phyloP scores from a whole-genome alignment of 2,888 invertebrate species.

The Chymomyza amoena region DNA sequence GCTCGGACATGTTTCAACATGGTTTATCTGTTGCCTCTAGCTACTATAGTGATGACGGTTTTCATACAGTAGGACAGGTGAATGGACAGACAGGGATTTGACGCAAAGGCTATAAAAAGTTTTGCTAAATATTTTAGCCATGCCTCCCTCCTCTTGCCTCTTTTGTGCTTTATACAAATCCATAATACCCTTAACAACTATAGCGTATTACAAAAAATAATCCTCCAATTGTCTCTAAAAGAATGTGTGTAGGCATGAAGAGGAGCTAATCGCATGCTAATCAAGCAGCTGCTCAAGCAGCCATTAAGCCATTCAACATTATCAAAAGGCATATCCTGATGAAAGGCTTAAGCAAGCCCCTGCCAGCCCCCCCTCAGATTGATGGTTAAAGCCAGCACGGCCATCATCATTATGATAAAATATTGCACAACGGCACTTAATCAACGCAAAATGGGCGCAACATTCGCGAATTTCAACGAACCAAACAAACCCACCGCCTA shows the following conservation, averaged over 20 bases:
- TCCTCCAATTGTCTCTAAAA: too few relatives aligned
- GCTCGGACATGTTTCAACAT: too few relatives aligned
- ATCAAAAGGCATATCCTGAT: conserved; percentile 31
- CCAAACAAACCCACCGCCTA: neutral
- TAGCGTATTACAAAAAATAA: too few relatives aligned
- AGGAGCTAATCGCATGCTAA: conserved; percentile 40
- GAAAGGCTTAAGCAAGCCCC: conserved; percentile 9
- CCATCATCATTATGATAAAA: conserved; percentile 43
- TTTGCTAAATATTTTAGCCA: too few relatives aligned
- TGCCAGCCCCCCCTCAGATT: neutral
- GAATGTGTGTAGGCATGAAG: neutral
- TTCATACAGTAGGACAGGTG: too few relatives aligned
- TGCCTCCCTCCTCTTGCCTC: too few relatives aligned
- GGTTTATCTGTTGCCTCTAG: too few relatives aligned
- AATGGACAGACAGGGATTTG: too few relatives aligned
- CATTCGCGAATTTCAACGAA: neutral
- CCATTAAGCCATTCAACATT: conserved; percentile 25
- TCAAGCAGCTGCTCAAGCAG: conserved; percentile 25
- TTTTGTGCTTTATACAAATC: too few relatives aligned
- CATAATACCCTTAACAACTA: too few relatives aligned
- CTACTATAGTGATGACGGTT: too few relatives aligned
- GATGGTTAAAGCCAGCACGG: neutral
- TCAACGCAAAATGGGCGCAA: conserved; percentile 14
- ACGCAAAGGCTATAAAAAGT: too few relatives aligned
- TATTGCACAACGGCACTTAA: conserved; percentile 42